Conservation (phyloP, 2,113 vertebrate species). For the Phoenicopterus ruber region DNA sequence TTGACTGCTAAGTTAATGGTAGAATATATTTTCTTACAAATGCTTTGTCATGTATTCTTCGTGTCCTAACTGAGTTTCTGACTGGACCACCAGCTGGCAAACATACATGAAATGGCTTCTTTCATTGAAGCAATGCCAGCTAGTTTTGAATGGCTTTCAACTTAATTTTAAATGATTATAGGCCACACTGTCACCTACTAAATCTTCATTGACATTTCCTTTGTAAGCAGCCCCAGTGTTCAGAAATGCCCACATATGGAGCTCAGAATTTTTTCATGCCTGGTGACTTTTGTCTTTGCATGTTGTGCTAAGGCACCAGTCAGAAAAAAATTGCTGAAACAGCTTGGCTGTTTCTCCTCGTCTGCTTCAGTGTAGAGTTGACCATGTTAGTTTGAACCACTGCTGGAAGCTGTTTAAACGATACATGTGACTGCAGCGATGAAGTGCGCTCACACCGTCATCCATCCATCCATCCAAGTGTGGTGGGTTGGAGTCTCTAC, state of each 20-base stretch:
- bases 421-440: neutral
- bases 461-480: neutral
- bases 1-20: neutral
- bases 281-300: neutral
- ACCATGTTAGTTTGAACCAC: neutral
- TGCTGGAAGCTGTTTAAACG: neutral
- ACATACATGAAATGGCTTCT: neutral
- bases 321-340: neutral
- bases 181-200: neutral
- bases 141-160: constrained; percentile 12
- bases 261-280: neutral
- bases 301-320: neutral
- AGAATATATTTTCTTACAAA: constrained; percentile 15
- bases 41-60: neutral
- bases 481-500: neutral
- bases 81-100: neutral
- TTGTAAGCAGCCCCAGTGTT: neutral
- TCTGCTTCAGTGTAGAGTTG: neutral
- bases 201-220: neutral
- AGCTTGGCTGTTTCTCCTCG: neutral
- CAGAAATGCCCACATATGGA: neutral
- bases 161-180: neutral
- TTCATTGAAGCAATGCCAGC: neutral
- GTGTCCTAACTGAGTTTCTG: neutral
- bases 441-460: neutral